A percentile compares a stretch with the other conserved stretches of the same genome.
Evolutionary conservation across 2,888 invertebrate genomes (phyloP).

Genomic region (Taphrorychus bicolor): DNA sequence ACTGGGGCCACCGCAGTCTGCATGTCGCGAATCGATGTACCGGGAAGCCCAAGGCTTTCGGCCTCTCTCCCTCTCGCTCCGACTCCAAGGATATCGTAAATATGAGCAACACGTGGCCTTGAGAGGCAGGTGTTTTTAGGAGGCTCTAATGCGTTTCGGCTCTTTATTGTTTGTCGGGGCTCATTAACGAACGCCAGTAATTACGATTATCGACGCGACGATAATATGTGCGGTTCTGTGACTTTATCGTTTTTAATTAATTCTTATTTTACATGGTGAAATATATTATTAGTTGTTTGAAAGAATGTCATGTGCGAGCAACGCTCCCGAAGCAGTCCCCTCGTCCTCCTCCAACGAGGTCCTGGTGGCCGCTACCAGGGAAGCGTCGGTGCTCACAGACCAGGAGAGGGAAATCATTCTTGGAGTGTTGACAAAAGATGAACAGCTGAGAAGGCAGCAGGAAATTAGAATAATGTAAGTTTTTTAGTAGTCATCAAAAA

Average conservation of each 20-base stretch:
- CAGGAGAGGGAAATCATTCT: constrained; percentile 64
- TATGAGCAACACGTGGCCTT: constrained; percentile 40
- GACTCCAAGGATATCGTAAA: constrained; percentile 18
- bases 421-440: constrained; percentile 64
- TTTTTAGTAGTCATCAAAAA: too few species aligned
- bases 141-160: neutral
- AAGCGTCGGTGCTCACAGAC: constrained; percentile 54
- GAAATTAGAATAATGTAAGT: constrained; percentile 65
- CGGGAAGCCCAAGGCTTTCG: constrained; percentile 1
- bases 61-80: constrained; percentile 1
- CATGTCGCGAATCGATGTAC: constrained; percentile 20
- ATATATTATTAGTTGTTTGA: too few species aligned
- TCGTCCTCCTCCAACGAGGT: constrained; percentile 54
- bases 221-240: too few species aligned
- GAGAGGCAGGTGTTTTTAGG: constrained; percentile 12
- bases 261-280: too few species aligned
- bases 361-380: constrained; percentile 55
- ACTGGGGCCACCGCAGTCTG: constrained; percentile 24
- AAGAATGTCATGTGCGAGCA: constrained; percentile 52
- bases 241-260: too few species aligned
- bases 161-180: too few species aligned
- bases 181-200: too few species aligned
- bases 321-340: constrained; percentile 42
- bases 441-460: constrained; percentile 63
- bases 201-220: too few species aligned